A percentile compares a stretch with the other conserved stretches of the same genome.
phyloP scores from a whole-genome alignment of 1,140 invertebrate species.

The Seison nebaliae region DNA sequence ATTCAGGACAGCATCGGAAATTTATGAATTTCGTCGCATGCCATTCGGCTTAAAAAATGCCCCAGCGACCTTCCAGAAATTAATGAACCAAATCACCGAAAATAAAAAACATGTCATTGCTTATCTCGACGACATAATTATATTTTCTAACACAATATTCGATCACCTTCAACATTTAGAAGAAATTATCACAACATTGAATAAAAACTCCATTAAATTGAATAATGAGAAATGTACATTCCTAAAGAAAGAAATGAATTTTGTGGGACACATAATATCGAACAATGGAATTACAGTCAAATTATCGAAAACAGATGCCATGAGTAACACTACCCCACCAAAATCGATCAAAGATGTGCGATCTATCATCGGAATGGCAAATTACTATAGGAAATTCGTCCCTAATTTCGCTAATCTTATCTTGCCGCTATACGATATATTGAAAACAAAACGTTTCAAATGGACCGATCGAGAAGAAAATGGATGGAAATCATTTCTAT shows the following conservation, averaged over 20 bases:
- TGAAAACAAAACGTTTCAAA: conserved; percentile 20
- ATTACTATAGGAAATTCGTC: conserved; percentile 24
- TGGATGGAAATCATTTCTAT: conserved; percentile 14
- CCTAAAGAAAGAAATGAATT: too few relatives aligned
- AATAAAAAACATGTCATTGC: too few relatives aligned
- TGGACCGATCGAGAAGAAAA: conserved; percentile 15
- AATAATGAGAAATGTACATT: too few relatives aligned
- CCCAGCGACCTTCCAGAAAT: conserved; percentile 1
- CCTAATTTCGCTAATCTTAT: conserved; percentile 20
- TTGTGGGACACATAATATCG: too few relatives aligned
- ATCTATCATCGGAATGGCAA: conserved; percentile 27
- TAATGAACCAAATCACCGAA: not conserved
- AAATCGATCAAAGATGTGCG: too few relatives aligned
- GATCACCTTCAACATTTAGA: conserved; percentile 5
- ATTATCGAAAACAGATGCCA: too few relatives aligned
- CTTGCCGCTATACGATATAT: conserved; percentile 20
- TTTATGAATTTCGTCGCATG: too few relatives aligned
- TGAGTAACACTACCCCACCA: too few relatives aligned
- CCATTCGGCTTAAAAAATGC: conserved; percentile 8
- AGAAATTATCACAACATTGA: conserved; percentile 13
- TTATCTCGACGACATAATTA: conserved; percentile 9
- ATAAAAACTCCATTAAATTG: too few relatives aligned
- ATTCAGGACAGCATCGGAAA: too few relatives aligned
- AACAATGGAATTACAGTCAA: too few relatives aligned
- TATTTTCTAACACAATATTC: not conserved